Evolutionary conservation across 1,140 invertebrate genomes (phyloP), one percentile per base, ranked within the genome.

Genomic region (Melipona quadrifasciata): DNA sequence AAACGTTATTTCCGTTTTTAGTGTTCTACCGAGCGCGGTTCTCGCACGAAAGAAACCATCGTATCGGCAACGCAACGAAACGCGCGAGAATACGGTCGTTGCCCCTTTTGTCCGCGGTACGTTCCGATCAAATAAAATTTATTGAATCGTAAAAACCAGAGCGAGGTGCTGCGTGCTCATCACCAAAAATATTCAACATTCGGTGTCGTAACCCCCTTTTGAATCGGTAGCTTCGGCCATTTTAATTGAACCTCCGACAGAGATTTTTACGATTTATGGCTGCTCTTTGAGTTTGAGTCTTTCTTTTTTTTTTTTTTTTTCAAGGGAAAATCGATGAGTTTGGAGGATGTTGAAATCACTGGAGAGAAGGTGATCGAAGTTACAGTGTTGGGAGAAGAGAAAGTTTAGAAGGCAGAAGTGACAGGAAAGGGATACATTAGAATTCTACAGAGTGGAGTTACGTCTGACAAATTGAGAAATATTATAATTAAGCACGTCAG

Each of bases 1-100:
- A 89, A 89, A 83, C 80, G 77, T 84, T 80, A 89, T 89, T 86
- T 80, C 87, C 72, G 77, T 89, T 89, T 65, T 89, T 89, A 89
- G 61, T 80, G 67, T 89, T 78, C 39, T 19, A 21, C 47, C 47
- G 47, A 14, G 39, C 65, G 57, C 21, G 31, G 12, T 65, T 51
- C 17, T 64, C 67, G 39, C 39, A 47, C 39, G 39, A 47, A 57
- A 65, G 16, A 27, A 57, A 86, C n/a, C 71, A 55, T 39, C 64
- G 57, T 72, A 47, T 47, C 55, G 64, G 71, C 82, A 88, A 78
- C 82, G 67, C 65, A 47, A 73, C 39, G 73, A 8, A 47, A 47
- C 65, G 83, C n/a, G 24, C 82, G 74, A 77, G 74, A n/a, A 64
- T 80, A 86, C 84, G 80, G 80, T 86, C 79, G 88, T 82, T 85